phyloP scores from a whole-genome alignment of 2,888 invertebrate species.

The Palloptera scutellata region DNA sequence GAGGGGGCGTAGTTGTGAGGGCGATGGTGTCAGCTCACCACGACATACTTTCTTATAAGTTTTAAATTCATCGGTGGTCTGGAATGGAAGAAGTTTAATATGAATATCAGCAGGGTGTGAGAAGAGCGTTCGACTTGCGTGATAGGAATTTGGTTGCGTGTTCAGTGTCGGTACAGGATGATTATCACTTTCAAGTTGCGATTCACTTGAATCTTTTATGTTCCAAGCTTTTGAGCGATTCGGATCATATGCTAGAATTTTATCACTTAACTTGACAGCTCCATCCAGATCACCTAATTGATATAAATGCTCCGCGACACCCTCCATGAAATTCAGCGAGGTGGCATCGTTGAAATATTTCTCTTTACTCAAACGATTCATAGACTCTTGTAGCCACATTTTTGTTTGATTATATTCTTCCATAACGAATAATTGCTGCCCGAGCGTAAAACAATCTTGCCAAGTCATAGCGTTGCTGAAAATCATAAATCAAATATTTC shows the following conservation, averaged over 20 bases:
- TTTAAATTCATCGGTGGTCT: slow-evolving; percentile 52
- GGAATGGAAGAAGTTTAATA: not conserved
- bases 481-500: too few relatives aligned
- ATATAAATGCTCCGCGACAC: slow-evolving; percentile 51
- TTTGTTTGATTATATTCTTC: slow-evolving; percentile 91
- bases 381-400: slow-evolving; percentile 94
- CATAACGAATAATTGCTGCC: slow-evolving; percentile 88
- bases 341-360: slow-evolving; percentile 35
- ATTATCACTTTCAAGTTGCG: slow-evolving; percentile 3
- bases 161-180: slow-evolving; percentile 10
- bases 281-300: slow-evolving; percentile 70
- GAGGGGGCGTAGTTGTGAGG: slow-evolving; percentile 47
- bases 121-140: slow-evolving; percentile 13
- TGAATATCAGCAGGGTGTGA: not conserved
- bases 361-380: slow-evolving; percentile 75
- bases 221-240: slow-evolving; percentile 12
- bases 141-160: slow-evolving; percentile 31
- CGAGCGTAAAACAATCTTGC: slow-evolving; percentile 94
- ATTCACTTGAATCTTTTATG: slow-evolving; percentile 10
- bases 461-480: slow-evolving; percentile 74
- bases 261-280: slow-evolving; percentile 83
- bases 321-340: slow-evolving; percentile 52
- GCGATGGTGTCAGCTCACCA: slow-evolving; percentile 46
- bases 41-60: slow-evolving; percentile 65
- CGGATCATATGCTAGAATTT: slow-evolving; percentile 18